phyloP scores from a whole-genome alignment of 2,797 vertebrate genomes.

The Netta rufina region DNA sequence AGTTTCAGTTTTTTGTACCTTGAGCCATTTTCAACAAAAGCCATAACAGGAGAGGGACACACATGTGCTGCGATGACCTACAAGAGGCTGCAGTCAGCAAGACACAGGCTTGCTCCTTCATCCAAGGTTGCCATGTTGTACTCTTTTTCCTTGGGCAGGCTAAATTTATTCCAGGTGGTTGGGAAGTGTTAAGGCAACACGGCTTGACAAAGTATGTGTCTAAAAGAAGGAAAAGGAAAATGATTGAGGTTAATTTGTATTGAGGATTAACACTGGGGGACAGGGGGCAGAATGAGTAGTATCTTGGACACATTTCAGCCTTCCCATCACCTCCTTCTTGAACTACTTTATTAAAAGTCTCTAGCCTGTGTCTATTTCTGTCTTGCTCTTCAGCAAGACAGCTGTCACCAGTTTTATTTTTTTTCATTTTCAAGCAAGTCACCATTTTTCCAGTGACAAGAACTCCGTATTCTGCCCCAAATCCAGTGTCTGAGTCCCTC shows the following conservation, averaged over 20 bases:
- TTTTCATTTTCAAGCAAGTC: no score
- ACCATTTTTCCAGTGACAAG: not conserved
- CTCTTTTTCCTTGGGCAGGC: not conserved
- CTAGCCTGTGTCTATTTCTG: not conserved
- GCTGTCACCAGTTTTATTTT: no score
- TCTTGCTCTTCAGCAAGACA: not conserved
- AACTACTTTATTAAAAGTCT: not conserved
- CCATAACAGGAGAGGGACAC: constrained; percentile 8
- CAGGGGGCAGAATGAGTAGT: not conserved
- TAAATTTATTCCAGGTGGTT: constrained; percentile 50
- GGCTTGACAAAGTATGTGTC: not conserved
- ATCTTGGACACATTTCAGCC: not conserved
- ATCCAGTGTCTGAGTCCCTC: not conserved
- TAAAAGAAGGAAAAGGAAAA: not conserved
- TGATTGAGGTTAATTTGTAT: constrained; percentile 11
- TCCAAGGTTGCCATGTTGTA: not conserved
- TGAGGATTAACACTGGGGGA: not conserved
- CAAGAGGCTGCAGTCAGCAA: not conserved
- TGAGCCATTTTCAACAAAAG: constrained; percentile 70
- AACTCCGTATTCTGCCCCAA: not conserved
- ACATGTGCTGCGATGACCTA: not conserved
- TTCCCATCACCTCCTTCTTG: not conserved
- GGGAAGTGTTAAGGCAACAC: constrained; percentile 13
- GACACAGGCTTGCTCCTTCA: not conserved
- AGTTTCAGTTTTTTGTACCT: constrained; percentile 65